Conservation (phyloP, 2,113 vertebrate species). For the Phyllopteryx taeniolatus region DNA sequence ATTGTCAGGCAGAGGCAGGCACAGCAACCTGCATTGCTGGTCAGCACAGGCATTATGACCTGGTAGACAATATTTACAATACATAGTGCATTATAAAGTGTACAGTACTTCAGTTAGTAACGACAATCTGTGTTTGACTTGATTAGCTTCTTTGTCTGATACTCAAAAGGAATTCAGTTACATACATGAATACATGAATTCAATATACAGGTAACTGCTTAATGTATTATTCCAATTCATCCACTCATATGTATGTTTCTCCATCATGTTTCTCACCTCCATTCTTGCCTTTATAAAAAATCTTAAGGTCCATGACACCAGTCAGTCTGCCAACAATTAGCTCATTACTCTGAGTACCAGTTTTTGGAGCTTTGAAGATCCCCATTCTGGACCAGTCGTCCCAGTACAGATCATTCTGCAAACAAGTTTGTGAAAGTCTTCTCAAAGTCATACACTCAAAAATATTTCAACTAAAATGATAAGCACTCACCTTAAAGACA, state of each 20-base stretch:
- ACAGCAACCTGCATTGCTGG: constrained; percentile 88
- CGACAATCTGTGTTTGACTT: not conserved
- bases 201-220: not conserved
- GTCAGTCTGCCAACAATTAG: constrained; percentile 84
- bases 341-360: constrained; percentile 78
- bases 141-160: not conserved
- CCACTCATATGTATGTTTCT: not conserved
- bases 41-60: constrained; percentile 84
- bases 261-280: constrained; percentile 69
- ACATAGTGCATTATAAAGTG: not conserved
- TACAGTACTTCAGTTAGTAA: not conserved
- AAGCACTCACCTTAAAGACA: constrained; percentile 84
- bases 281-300: constrained; percentile 92
- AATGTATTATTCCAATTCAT: not conserved
- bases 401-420: constrained; percentile 96
- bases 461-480: not conserved
- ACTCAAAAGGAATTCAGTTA: not conserved
- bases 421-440: not conserved
- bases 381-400: constrained; percentile 97
- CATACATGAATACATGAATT: not conserved
- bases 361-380: constrained; percentile 93
- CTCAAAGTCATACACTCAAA: not conserved
- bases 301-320: constrained; percentile 96
- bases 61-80: constrained; percentile 42
- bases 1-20: constrained; percentile 83